A percentile compares a stretch with the other conserved stretches of the same genome.
Conservation (phyloP, 2,113 vertebrate genomes). For the Xenotilapia leptura region DNA sequence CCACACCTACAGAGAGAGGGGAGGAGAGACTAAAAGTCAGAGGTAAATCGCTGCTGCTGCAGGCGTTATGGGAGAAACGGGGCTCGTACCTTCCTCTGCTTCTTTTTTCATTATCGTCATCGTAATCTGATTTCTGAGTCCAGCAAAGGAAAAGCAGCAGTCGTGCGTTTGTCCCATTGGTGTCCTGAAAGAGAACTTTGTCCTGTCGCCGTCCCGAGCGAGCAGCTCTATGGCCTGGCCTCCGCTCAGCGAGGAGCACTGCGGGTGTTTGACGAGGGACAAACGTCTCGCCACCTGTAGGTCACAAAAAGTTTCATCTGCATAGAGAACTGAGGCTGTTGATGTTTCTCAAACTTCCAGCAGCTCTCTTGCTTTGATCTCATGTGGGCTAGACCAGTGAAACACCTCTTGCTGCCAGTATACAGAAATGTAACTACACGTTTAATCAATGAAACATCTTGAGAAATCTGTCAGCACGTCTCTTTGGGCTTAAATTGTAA, state of each 20-base stretch:
- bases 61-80: background rate
- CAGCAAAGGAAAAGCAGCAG: conserved; percentile 91
- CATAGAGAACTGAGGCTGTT: background rate
- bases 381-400: background rate
- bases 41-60: background rate
- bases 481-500: background rate
- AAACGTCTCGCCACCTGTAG: conserved; percentile 86
- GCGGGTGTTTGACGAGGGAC: conserved; percentile 77
- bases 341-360: background rate
- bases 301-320: background rate
- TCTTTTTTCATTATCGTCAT: conserved; percentile 76
- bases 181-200: conserved; percentile 58
- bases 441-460: background rate
- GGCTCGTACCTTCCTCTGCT: conserved; percentile 80
- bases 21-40: background rate
- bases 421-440: background rate
- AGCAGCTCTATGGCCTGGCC: conserved; percentile 87
- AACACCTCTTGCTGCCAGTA: background rate
- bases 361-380: background rate
- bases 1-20: conserved; percentile 66
- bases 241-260: conserved; percentile 79
- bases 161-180: conserved; percentile 78
- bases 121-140: conserved; percentile 72
- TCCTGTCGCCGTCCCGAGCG: conserved; percentile 74
- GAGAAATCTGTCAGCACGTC: background rate